Evolutionary conservation across 1,140 invertebrate genomes (phyloP).

Genomic region (Orchestia grillus): DNA sequence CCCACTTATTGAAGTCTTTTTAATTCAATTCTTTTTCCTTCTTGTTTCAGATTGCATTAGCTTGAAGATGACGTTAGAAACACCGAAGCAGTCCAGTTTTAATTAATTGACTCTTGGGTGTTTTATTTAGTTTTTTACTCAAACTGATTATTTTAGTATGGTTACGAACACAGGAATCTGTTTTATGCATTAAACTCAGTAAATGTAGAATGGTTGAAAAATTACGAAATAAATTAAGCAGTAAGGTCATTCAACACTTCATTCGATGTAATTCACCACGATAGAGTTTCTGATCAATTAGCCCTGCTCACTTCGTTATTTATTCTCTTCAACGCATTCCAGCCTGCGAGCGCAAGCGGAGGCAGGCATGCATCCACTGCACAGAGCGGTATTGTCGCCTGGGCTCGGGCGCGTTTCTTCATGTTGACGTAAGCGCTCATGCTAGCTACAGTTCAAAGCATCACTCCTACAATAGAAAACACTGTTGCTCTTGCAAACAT

Average conservation of each 20-base stretch:
- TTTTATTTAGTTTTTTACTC: no score
- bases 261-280: not conserved
- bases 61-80: no score
- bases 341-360: not conserved
- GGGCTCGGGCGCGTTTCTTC: not conserved
- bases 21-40: no score
- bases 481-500: constrained; percentile 47
- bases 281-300: not conserved
- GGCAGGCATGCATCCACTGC: not conserved
- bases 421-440: constrained; percentile 10
- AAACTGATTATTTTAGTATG: no score
- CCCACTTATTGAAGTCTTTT: no score
- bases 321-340: not conserved
- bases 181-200: no score
- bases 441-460: constrained; percentile 47
- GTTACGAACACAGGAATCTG: no score
- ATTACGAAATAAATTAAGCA: no score
- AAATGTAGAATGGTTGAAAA: no score
- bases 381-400: not conserved
- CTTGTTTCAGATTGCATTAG: no score
- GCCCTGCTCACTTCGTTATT: not conserved
- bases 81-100: no score
- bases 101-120: no score
- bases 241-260: not conserved
- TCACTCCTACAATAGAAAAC: constrained; percentile 14